Evolutionary conservation across 2,797 vertebrate genomes (phyloP), one percentile per base, ranked within the genome.

Genomic region (Phalanger gymnotis): DNA sequence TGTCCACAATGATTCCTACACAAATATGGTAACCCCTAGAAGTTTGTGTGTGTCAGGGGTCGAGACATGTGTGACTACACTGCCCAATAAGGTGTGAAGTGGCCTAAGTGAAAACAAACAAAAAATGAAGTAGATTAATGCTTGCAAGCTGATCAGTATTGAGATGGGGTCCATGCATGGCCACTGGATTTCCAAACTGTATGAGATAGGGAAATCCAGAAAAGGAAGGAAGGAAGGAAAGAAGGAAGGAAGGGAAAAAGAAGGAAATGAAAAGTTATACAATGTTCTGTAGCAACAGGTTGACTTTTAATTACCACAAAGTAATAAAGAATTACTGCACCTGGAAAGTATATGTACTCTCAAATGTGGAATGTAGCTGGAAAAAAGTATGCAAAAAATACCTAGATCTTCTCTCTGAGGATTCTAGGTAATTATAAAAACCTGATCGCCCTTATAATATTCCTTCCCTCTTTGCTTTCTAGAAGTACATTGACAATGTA

Each of bases 31-130:
- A 87, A 47, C 7, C 22, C 22, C 40, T 1, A 87, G 22, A 47
- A 87, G 22, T 47, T 0, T 73, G n/a, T 28, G 14, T 40, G 61
- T 6, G 14, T 34, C 55, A n/a, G 34, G 14, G 4, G 11, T 61
- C 1, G n/a, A 2, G 16, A 1, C 5, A 2, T 7, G 22, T 25
- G 9, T 22, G 40, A 47, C 22, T 25, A 47, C 51, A 9, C 7
- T 47, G 0, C 0, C 40, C 22, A 47, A 51, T 47, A 40, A 87
- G 25, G 73, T 27, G 19, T 73, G n/a, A 40, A 73, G n/a, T 27
- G 3, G 3, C 22, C 7, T 22, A 87, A 87, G 22, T 47, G 5
- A 87, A 81, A 87, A 4, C 3, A 81, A 73, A 47, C 9, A 87
- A 87, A 87, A 73, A 61, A 13, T 57, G 28, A 34, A 27, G 2